These are phyloP conservation scores for Coptodon bakossiorum DNA, from an alignment of 2,113 vertebrate genomes.

Conservation along the genomic window DNA sequence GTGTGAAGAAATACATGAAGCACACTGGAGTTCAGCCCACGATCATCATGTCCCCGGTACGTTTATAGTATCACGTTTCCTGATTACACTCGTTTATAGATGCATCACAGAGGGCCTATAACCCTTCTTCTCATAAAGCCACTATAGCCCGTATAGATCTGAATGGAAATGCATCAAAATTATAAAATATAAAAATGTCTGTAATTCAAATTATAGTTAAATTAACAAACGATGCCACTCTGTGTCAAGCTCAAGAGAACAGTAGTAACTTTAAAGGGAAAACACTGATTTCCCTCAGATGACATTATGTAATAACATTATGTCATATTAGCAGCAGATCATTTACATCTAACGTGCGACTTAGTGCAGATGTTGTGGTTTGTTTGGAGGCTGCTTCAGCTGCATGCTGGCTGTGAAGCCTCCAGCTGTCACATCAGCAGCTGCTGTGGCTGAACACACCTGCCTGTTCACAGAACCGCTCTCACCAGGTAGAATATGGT, in stretches of 20 bases:
- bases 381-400: conserved; percentile 42
- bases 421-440: conserved; percentile 80
- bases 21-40: background rate
- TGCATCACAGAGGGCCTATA: background rate
- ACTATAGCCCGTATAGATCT: background rate
- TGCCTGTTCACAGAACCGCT: background rate
- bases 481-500: background rate
- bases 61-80: background rate
- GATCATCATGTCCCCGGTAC: rapidly evolving
- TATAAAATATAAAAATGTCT: background rate
- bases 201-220: background rate
- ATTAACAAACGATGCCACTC: background rate
- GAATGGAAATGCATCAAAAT: background rate
- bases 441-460: conserved; percentile 47
- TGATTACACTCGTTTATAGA: background rate
- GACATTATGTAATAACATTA: background rate
- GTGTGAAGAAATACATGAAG: background rate
- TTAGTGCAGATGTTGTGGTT: background rate
- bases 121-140: background rate
- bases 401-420: conserved; percentile 85
- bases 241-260: background rate
- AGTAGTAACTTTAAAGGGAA: background rate
- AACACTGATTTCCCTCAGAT: background rate
- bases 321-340: background rate
- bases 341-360: background rate